Base-by-base conservation (phyloP, 2,888 invertebrate genomes). In the Charanyca ferruginea region DNA sequence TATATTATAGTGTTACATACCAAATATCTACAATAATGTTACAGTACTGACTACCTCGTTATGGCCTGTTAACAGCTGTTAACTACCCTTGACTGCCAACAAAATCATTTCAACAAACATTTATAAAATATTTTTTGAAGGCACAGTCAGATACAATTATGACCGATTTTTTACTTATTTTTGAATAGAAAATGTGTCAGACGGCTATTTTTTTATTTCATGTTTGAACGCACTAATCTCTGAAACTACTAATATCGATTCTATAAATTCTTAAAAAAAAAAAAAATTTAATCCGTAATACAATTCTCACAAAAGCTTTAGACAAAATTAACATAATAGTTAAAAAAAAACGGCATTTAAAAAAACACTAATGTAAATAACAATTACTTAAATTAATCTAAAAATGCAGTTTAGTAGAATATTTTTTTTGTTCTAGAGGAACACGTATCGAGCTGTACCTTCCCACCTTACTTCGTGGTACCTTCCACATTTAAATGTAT, bases 41-140 rank as follows among this genome's bases (percentile, higher is more conserved):
- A 66, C 42, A 71, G 54, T 76, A 74, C 38, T 75, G 66, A 79
- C 77, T 76, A 75, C 63, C 25, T 53, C 51, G 2, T 70, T 79
- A 75, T 77, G 76, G 76, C 79, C 70, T 61, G 66, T 66, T 47
- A 41, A 32, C 44, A 41, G 60, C n/a, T n/a, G n/a, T n/a, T n/a
- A 11, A 71, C 72, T 64, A 77, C 44, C 45, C 11, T 47, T 61
- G 0, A 51, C 25, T 20, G 41, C 11, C 47, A 54, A 65, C 8
- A 57, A 64, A 48, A 44, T 18, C 45, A 28, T 49, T 53, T 51
- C 9, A 45, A 22, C 11, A 35, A 22, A 38, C 11, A 47, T 38
- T 5, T 20, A 11, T 0, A 44, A 5, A 28, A 44, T 45, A 47
- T 23, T 7, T 54, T 49, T 47, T 18, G 1, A 60, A 67, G 67